Conservation (phyloP, 2,113 vertebrate species). For the Rhabdomys dilectus region DNA sequence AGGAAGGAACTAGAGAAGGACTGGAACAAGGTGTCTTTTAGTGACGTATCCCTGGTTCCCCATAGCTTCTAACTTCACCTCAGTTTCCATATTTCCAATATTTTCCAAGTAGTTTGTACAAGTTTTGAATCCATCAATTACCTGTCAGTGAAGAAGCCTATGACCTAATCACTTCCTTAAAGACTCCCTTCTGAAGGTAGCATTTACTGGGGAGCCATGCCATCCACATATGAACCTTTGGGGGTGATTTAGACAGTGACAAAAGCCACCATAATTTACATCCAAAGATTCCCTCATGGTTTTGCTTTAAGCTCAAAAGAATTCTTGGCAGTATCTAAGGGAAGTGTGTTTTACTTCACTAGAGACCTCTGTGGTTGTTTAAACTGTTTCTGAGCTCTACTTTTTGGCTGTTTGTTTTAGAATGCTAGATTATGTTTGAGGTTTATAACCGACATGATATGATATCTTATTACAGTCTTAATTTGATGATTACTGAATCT, state of each 20-base stretch:
- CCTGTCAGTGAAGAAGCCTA: background rate
- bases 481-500: background rate
- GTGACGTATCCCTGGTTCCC: rapidly evolving
- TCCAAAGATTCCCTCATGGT: background rate
- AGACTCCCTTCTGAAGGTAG: background rate
- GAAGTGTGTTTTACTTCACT: background rate
- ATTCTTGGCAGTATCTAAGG: background rate
- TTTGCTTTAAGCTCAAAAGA: background rate
- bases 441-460: background rate
- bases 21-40: background rate
- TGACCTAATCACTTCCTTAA: background rate
- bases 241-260: background rate
- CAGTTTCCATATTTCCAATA: background rate
- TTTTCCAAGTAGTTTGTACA: background rate
- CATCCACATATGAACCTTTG: background rate
- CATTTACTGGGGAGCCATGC: background rate
- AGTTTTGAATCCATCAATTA: background rate
- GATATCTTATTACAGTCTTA: background rate
- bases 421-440: background rate
- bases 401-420: background rate
- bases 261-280: background rate
- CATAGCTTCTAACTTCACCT: too few species aligned
- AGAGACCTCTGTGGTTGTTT: background rate
- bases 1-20: background rate
- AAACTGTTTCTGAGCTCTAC: background rate